phyloP scores from a whole-genome alignment of 2,888 invertebrate species.

The Dichetophora obliterata region DNA sequence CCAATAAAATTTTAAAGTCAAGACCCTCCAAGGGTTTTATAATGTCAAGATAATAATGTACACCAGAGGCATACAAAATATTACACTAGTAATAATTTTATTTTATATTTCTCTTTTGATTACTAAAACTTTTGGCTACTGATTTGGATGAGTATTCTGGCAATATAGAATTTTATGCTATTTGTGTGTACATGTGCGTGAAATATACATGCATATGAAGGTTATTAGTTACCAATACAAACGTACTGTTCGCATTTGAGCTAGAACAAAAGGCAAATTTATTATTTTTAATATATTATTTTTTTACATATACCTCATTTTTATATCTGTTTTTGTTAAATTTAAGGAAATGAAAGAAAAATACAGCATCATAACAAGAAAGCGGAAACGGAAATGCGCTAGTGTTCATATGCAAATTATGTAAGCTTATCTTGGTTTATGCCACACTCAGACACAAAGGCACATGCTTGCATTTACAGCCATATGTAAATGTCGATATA shows the following conservation, averaged over 20 bases:
- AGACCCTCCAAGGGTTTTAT: too few relatives aligned
- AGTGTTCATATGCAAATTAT: constrained; percentile 32
- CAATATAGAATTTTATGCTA: too few relatives aligned
- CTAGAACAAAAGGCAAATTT: not conserved
- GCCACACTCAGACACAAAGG: constrained; percentile 12
- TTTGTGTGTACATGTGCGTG: not conserved
- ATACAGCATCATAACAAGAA: constrained; percentile 9
- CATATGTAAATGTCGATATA: not conserved
- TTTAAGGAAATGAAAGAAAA: constrained; percentile 5
- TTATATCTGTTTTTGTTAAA: not conserved
- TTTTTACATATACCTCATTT: not conserved
- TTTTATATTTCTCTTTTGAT: too few relatives aligned
- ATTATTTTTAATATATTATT: not conserved
- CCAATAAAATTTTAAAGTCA: too few relatives aligned
- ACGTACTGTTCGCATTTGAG: not conserved
- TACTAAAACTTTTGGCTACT: too few relatives aligned
- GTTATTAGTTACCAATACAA: constrained; percentile 22
- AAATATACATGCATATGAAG: constrained; percentile 25
- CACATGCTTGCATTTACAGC: not conserved
- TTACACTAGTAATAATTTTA: too few relatives aligned
- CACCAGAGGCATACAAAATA: too few relatives aligned
- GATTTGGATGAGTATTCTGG: too few relatives aligned
- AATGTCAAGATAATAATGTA: too few relatives aligned
- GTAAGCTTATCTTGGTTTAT: constrained; percentile 26
- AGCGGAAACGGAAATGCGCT: constrained; percentile 21